Evolutionary conservation across 2,888 invertebrate genomes (phyloP).

Genomic region (Drosophila formosana): DNA sequence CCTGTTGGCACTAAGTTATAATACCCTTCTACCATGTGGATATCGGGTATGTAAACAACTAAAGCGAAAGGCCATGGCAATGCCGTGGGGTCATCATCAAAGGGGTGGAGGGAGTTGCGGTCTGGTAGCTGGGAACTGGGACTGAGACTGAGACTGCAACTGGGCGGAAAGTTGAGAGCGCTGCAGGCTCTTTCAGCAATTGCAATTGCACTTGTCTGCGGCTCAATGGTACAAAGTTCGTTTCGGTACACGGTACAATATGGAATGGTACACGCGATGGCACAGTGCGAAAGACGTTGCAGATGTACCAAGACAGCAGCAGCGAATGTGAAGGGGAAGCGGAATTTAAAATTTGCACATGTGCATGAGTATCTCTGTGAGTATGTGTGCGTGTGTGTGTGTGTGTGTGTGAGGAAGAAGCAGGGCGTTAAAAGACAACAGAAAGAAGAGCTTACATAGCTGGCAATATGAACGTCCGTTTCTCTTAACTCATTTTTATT

Average conservation of each 20-base stretch:
- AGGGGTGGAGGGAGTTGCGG: conserved; percentile 27
- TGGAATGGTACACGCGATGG: background rate
- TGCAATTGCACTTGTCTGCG: conserved; percentile 53
- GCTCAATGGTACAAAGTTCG: background rate
- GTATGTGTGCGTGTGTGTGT: conserved; percentile 12
- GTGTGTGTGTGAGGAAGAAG: conserved; percentile 11
- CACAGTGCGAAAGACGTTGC: conserved; percentile 8
- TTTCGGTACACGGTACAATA: conserved; percentile 8
- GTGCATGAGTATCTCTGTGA: background rate
- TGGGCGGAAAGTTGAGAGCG: conserved; percentile 22
- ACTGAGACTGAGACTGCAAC: background rate
- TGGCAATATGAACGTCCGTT: conserved; percentile 71
- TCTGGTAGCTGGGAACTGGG: conserved; percentile 40
- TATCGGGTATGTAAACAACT: conserved; percentile 1
- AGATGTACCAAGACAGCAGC: conserved; percentile 21
- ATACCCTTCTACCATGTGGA: too few relatives aligned
- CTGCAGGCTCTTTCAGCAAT: conserved; percentile 39
- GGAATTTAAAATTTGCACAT: conserved; percentile 64
- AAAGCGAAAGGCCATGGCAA: conserved; percentile 54
- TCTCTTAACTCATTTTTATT: conserved; percentile 75
- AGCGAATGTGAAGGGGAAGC: conserved; percentile 9
- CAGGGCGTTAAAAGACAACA: conserved; percentile 33
- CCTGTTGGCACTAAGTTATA: too few relatives aligned
- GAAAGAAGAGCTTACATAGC: conserved; percentile 34
- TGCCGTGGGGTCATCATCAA: conserved; percentile 58